Evolutionary conservation across 2,113 vertebrate species (phyloP), one percentile per base, ranked within the genome.

Genomic region (Falcunculus frontatus): DNA sequence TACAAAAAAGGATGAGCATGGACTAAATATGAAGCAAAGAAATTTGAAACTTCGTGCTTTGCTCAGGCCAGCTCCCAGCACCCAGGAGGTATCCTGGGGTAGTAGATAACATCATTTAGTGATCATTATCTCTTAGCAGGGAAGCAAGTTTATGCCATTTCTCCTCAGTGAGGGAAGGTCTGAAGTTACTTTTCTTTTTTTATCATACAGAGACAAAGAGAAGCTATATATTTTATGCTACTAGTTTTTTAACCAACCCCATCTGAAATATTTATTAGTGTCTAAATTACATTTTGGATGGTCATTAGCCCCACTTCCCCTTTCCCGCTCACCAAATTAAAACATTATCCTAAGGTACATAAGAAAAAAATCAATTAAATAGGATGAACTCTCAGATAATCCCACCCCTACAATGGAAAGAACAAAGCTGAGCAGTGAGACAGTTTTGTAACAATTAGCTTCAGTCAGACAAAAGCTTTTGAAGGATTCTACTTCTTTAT

Each of bases 251-350:
- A 80, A 53, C 52, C 27, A 73, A 20, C 4, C 10, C 7, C 5
- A 47, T 74, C 73, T 95, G 32, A 94, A 94, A 96, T 92, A 89
- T 93, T 93, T 92, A 65, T 83, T 83, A 79, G n/a, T 59, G 18
- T 64, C 81, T 90, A 75, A 59, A 18, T 95, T 95, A 53, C 35
- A 59, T 95, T 96, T 92, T 68, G 29, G 17, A 68, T 77, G 65
- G 35, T 70, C 46, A 78, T 95, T 96, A 96, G 59, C 19, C 41
- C n/a, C 27, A 19, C 47, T 80, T 95, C 26, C 30, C 33, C 52
- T 87, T 94, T 89, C 70, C 65, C 39, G n/a, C 69, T 90, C 30
- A 72, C 47, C 57, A 82, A 80, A 95, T 90, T 80, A 93, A 93
- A 94, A 73, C 26, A 44, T 77, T 83, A 69, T 96, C 32, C 47